Evolutionary conservation across 64 coral and sea anemone genomes (phyloP).

Genomic region (Hydrozoanthus tunicans): DNA sequence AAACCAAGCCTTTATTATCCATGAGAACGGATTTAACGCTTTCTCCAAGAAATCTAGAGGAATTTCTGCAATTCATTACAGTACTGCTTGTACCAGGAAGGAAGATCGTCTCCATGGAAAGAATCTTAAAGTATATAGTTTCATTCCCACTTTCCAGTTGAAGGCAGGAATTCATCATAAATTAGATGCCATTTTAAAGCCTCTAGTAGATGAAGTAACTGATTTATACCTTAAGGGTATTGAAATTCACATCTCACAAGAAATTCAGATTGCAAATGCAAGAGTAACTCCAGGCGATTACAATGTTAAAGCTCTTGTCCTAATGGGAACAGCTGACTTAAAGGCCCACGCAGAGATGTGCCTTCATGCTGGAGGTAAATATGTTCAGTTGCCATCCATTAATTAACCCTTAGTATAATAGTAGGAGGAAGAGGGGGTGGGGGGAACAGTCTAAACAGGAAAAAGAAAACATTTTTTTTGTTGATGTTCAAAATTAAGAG

Average conservation of each 20-base stretch:
- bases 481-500: neutral
- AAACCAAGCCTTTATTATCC: constrained; percentile 78
- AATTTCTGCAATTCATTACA: constrained; percentile 64
- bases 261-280: constrained; percentile 25
- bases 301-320: constrained; percentile 42
- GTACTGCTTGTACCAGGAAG: constrained; percentile 65
- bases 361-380: constrained; percentile 67
- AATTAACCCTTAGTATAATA: neutral
- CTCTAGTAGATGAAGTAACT: constrained; percentile 61
- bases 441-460: neutral
- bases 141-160: constrained; percentile 58
- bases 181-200: constrained; percentile 56
- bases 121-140: constrained; percentile 62
- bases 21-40: constrained; percentile 86
- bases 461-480: neutral
- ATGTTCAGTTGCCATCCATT: neutral
- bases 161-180: constrained; percentile 66
- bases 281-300: constrained; percentile 26
- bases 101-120: constrained; percentile 49
- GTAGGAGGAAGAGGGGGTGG: neutral
- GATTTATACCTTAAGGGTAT: constrained; percentile 51
- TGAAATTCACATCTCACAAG: neutral
- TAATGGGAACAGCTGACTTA: constrained; percentile 70
- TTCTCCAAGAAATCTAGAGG: constrained; percentile 67
- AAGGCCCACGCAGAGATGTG: constrained; percentile 62